Base-by-base conservation (phyloP, 2,888 invertebrate species). In the Trissolcus brochymenae region DNA sequence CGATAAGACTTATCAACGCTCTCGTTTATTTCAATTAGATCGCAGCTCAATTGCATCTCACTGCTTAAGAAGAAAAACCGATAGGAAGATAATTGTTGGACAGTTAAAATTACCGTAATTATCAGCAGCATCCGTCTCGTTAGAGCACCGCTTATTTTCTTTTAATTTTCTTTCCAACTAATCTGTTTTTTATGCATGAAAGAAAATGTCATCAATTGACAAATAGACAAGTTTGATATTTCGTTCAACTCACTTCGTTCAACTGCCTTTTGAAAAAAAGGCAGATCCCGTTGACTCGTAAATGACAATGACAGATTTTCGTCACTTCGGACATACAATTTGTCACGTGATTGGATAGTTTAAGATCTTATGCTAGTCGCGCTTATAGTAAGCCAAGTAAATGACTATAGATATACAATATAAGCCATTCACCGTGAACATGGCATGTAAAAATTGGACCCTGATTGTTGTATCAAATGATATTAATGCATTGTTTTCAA, bases 241-340 rank as follows among this genome's bases (percentile, higher is more conserved):
- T 25, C 25, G 25, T 25, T 25, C 3, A 25, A 25, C 25, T 25
- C 25, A 6, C 25, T 4, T 6, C 0, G 55, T 75, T 60, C 60
- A 70, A n/a, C n/a, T n/a, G n/a, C n/a, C n/a, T n/a, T n/a, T n/a
- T n/a, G 62, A 65, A 56, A 70, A 65, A 65, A 65, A 60, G 64
- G 6, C 6, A n/a, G 53, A 54, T 54, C 13, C 59, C 55, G 70
- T 40, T 25, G 68, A 60, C 65, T 65, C n/a, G 25, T 40, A 25
- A 65, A 70, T 64, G 65, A 66, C 70, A 76, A 70, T 66, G 66
- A 64, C 60, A 62, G 51, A 56, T 66, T 76, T 66, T 76, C 59
- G 65, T 71, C 40, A 41, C 46, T n/a, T 46, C 56, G 62, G 43
- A 21, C 74, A 74, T 64, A 68, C 75, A 68, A 68, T 59, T 56